Percentiles rank a stretch among this genome's conserved stretches.
Conservation (phyloP, 2,797 vertebrate genomes). For the Sphenodon punctatus region DNA sequence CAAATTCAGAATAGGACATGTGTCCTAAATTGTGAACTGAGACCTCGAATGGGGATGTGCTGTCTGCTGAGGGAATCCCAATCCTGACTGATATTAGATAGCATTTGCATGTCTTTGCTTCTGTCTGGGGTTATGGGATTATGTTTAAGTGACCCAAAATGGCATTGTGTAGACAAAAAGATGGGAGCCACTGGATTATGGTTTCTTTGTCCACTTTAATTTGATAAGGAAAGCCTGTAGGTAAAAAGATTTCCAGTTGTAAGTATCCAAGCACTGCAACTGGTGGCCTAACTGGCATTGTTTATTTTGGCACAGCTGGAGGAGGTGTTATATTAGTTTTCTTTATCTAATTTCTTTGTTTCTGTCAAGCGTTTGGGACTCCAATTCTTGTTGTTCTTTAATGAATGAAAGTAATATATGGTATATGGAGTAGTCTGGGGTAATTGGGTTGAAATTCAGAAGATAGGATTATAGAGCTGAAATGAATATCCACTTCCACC, state of each 20-base stretch:
- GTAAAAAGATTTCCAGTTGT: not conserved
- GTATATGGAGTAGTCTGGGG: not conserved
- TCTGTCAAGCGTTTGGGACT: not conserved
- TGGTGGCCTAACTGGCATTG: not conserved
- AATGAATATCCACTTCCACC: no score
- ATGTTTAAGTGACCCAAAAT: no score
- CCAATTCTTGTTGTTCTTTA: conserved; percentile 3
- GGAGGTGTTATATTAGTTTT: not conserved
- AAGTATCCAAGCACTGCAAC: not conserved
- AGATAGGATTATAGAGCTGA: no score
- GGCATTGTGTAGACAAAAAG: no score
- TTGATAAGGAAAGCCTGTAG: not conserved
- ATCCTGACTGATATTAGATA: no score
- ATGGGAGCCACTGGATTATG: no score
- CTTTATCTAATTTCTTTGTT: not conserved
- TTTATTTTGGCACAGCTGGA: not conserved
- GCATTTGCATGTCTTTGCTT: no score
- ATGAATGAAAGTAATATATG: not conserved
- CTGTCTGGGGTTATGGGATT: no score
- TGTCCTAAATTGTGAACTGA: no score
- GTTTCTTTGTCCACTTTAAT: not conserved
- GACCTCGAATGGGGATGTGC: no score
- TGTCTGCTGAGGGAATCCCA: no score
- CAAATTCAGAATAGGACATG: not conserved
- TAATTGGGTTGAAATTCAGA: conserved; percentile 16